Percentiles rank a stretch among this genome's conserved stretches.
Conservation (phyloP, 2,797 vertebrate species). For the Morus bassanus region DNA sequence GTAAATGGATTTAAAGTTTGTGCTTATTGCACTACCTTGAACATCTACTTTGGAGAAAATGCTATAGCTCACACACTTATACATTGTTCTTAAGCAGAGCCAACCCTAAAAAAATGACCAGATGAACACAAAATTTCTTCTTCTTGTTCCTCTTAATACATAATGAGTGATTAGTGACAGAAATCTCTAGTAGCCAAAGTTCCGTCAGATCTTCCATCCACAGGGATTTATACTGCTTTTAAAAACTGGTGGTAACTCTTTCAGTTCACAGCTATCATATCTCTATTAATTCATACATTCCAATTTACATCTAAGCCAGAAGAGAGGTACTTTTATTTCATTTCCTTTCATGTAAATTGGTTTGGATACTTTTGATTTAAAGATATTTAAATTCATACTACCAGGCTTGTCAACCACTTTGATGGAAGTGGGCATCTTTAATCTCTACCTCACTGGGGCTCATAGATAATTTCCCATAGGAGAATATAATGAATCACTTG, state of each 20-base stretch:
- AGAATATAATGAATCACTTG: conserved; percentile 6
- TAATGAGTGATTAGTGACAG: background rate
- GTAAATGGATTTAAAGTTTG: background rate
- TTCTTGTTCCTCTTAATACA: background rate
- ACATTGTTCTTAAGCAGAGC: background rate
- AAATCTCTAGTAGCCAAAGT: background rate
- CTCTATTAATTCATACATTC: conserved; percentile 35
- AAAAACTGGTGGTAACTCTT: background rate
- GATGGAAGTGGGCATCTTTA: conserved; percentile 2
- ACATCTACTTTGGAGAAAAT: background rate
- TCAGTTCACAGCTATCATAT: conserved; percentile 28
- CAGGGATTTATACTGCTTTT: background rate
- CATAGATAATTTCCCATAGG: conserved; percentile 16
- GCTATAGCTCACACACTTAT: background rate
- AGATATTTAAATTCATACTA: background rate
- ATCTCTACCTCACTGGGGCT: background rate
- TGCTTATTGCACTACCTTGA: background rate
- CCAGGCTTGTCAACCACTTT: background rate
- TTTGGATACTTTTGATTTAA: conserved; percentile 57
- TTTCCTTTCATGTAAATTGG: conserved; percentile 52
- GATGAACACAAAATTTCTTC: background rate
- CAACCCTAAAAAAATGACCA: background rate
- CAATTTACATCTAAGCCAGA: conserved; percentile 21
- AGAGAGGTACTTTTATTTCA: conserved; percentile 8
- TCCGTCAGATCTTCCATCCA: background rate